Evolutionary conservation across 2,797 vertebrate species (phyloP).

Genomic region (Sebastes ruberrimus): DNA sequence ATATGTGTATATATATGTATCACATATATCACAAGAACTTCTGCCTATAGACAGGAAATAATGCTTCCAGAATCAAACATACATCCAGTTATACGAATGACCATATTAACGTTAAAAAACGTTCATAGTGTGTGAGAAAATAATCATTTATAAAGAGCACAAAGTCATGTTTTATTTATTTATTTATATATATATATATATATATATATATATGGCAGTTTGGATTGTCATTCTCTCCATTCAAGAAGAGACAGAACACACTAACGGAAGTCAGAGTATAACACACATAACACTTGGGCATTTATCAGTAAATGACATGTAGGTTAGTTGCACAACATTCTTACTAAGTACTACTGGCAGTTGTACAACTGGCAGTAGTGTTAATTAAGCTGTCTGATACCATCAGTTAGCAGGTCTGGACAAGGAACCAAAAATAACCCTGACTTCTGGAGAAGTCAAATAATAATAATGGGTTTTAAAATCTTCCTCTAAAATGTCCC

Average conservation of each 20-base stretch:
- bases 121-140: too few species aligned
- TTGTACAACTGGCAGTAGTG: not conserved
- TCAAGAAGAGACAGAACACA: not conserved
- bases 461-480: not conserved
- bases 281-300: not conserved
- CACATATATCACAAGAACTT: too few species aligned
- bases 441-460: too few species aligned
- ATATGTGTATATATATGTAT: too few species aligned
- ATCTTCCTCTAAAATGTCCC: not conserved
- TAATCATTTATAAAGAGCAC: too few species aligned
- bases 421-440: not conserved
- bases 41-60: too few species aligned
- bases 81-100: too few species aligned
- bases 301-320: not conserved
- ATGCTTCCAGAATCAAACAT: too few species aligned
- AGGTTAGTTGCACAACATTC: constrained; percentile 2
- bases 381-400: constrained; percentile 10
- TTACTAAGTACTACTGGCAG: not conserved
- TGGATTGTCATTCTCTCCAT: not conserved
- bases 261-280: not conserved
- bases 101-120: too few species aligned
- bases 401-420: not conserved
- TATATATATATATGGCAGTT: not conserved
- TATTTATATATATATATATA: too few species aligned
- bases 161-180: too few species aligned